Base-by-base conservation (phyloP, 2,113 vertebrate genomes). In the Mola mola region DNA sequence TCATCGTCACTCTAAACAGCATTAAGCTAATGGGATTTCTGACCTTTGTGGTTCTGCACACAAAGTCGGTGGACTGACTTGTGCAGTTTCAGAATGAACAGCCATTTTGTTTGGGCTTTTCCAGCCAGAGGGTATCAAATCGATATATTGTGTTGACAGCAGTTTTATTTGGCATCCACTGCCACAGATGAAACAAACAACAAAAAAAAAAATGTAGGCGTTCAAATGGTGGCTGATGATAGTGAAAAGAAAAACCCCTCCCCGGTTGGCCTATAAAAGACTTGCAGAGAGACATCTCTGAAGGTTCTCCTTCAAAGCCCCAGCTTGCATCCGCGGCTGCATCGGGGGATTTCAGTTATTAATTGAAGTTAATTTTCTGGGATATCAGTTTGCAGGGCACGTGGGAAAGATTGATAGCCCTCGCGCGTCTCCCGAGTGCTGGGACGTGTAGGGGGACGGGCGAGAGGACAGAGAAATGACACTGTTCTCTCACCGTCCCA, bases 321-420 rank as follows among this genome's bases (percentile, higher is more conserved):
- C 72, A 87, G 91, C 77, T 92, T 89, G 84, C 91, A 93, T 94
- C 93, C 90, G 82, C 76, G 41, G 81, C 78, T 83, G 90, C 9
- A 74, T 94, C 94, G 84, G 86, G 96, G 96, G 96, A 97, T 93
- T 96, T 94, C 94, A 94, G 93, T 96, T 97, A 98, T 98, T 99
- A 98, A 99, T 99, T 98, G 96, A 97, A 98, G 96, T 97, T 98
- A 98, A 98, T 98, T 99, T 98, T 98, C 96, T 95, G 94, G 95
- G 94, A 97, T 98, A 97, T 98, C 96, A 95, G 95, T 95, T 98
- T 97, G 93, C 96, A 82, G 82, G 91, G 95, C 96, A 97, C 95
- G 95, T 95, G 94, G 93, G 94, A 93, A 96, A 98, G 97, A 98
- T 98, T 98, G 96, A 99, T 98, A 96, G 96, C 94, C 94, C 94